Percentiles rank a stretch among this genome's conserved stretches.
phyloP scores from a whole-genome alignment of 2,888 invertebrate species.

The Acanthococcus lagerstroemiae region DNA sequence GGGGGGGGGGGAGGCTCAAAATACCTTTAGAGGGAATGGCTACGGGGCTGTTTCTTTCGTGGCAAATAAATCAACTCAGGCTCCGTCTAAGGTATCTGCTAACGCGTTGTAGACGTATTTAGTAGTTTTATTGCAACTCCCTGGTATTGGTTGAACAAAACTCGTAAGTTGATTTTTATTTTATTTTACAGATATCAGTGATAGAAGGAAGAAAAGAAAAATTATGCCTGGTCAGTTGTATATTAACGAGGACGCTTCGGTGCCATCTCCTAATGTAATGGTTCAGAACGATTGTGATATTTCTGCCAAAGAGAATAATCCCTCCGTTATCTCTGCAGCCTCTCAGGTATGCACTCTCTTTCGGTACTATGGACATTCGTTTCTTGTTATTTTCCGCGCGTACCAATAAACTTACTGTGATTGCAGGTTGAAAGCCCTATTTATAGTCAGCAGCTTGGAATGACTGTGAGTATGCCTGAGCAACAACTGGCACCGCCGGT shows the following conservation, averaged over 20 bases:
- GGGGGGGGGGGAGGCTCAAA: too few relatives aligned
- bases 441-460: slow-evolving; percentile 3
- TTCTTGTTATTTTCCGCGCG: neutral
- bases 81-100: too few relatives aligned
- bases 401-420: neutral
- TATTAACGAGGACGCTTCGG: slow-evolving; percentile 12
- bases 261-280: slow-evolving; percentile 25
- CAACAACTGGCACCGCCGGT: slow-evolving; percentile 6
- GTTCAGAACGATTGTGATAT: slow-evolving; percentile 27
- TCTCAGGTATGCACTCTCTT: slow-evolving; percentile 25
- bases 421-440: slow-evolving; percentile 13
- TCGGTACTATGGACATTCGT: neutral
- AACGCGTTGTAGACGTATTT: neutral
- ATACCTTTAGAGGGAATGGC: too few relatives aligned
- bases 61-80: too few relatives aligned
- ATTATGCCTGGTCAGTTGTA: slow-evolving; percentile 14
- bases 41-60: too few relatives aligned
- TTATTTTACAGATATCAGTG: slow-evolving; percentile 20
- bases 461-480: slow-evolving; percentile 12
- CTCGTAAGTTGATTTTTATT: neutral
- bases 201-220: slow-evolving; percentile 28
- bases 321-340: slow-evolving; percentile 12
- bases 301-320: slow-evolving; percentile 30
- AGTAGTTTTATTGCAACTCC: neutral
- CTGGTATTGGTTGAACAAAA: too few relatives aligned